These are phyloP conservation scores for Embidobia sp. DNA, from an alignment of 2,888 invertebrate species.

Conservation along the genomic window DNA sequence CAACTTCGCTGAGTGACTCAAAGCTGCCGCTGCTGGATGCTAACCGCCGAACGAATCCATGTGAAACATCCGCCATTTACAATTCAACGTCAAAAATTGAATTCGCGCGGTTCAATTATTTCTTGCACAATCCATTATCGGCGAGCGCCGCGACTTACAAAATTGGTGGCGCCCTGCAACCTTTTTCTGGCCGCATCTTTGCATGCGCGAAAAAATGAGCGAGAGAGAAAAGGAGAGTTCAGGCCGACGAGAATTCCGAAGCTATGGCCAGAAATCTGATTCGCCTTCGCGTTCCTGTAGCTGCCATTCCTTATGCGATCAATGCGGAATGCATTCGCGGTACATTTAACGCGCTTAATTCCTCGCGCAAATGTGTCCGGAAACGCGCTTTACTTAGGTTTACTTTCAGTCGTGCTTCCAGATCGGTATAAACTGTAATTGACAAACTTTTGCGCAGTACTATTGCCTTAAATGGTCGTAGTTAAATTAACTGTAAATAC, in stretches of 20 bases:
- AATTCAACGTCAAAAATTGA: conserved; percentile 51
- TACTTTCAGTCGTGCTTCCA: conserved; percentile 26
- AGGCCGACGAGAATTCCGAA: conserved; percentile 42
- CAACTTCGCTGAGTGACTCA: conserved; percentile 64
- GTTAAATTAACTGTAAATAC: conserved; percentile 8
- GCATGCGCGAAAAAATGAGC: conserved; percentile 22
- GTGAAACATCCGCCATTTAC: conserved; percentile 69
- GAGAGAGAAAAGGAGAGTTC: conserved; percentile 29
- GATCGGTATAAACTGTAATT: conserved; percentile 18
- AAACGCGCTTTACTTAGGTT: conserved; percentile 34
- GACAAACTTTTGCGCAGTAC: conserved; percentile 16
- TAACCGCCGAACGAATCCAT: conserved; percentile 65
- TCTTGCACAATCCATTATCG: conserved; percentile 56
- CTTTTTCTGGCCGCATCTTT: conserved; percentile 18
- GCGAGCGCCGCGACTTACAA: conserved; percentile 24
- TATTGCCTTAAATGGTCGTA: conserved; percentile 17
- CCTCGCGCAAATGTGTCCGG: conserved; percentile 36
- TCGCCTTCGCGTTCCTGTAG: conserved; percentile 53
- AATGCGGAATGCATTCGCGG: conserved; percentile 51
- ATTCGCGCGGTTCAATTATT: conserved; percentile 48
- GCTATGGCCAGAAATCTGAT: conserved; percentile 53
- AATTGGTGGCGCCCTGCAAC: conserved; percentile 30
- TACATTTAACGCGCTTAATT: conserved; percentile 54
- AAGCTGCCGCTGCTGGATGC: conserved; percentile 67
- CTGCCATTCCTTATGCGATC: conserved; percentile 61